phyloP scores from a whole-genome alignment of 2,888 invertebrate species.

The Stenodera caucasica region DNA sequence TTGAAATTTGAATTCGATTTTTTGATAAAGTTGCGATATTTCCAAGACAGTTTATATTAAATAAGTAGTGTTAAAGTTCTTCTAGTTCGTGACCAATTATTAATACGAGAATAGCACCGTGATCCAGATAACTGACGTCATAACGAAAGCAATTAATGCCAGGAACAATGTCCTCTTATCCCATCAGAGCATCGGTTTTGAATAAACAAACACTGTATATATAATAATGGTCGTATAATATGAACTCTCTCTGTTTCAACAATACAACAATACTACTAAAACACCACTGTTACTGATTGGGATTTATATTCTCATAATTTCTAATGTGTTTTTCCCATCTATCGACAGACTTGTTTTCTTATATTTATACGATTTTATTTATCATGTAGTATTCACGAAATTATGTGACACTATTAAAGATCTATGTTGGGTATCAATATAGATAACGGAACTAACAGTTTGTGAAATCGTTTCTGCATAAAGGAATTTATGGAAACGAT shows the following conservation, averaged over 20 bases:
- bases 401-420: constrained; percentile 45
- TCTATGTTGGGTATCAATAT: constrained; percentile 37
- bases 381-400: constrained; percentile 46
- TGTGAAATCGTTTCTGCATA: constrained; percentile 39
- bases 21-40: not conserved
- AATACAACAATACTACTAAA: constrained; percentile 41
- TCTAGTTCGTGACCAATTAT: constrained; percentile 35
- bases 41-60: constrained; percentile 1
- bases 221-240: constrained; percentile 30
- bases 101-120: constrained; percentile 29
- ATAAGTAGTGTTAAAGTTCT: constrained; percentile 19
- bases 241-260: constrained; percentile 8
- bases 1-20: not conserved
- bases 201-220: constrained; percentile 47
- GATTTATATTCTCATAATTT: constrained; percentile 52
- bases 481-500: constrained; percentile 3
- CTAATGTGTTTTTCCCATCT: constrained; percentile 42
- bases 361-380: constrained; percentile 38
- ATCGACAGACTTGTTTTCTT: constrained; percentile 36
- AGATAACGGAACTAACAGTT: constrained; percentile 38
- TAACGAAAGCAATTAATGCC: constrained; percentile 45
- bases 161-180: constrained; percentile 47
- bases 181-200: constrained; percentile 40
- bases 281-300: constrained; percentile 42
- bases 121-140: constrained; percentile 38